phyloP scores from a whole-genome alignment of 2,113 vertebrate species.

The Balaenoptera acutorostrata region DNA sequence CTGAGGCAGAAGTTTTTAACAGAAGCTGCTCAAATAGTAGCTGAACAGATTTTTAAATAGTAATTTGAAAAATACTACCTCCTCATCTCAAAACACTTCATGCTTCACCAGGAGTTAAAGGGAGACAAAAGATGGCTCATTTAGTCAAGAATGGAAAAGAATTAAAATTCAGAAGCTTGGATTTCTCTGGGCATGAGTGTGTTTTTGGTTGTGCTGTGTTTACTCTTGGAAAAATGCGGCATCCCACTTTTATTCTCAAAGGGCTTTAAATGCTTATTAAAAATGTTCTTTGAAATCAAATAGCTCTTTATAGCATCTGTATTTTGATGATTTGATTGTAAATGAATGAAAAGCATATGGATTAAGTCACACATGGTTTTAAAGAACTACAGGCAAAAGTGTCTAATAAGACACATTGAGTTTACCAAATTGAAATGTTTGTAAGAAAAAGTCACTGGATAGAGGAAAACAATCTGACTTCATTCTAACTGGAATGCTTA shows the following conservation, averaged over 20 bases:
- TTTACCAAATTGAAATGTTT: slow-evolving; percentile 52
- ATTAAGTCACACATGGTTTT: slow-evolving; percentile 76
- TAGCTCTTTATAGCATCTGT: slow-evolving; percentile 70
- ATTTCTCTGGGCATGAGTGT: slow-evolving; percentile 41
- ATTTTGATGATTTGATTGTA: slow-evolving; percentile 74
- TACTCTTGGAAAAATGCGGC: slow-evolving; percentile 68
- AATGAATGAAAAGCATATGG: slow-evolving; percentile 76
- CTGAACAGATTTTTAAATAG: background rate
- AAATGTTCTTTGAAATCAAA: slow-evolving; percentile 75
- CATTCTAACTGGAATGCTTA: background rate
- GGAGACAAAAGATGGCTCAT: slow-evolving; percentile 35
- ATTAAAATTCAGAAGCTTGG: slow-evolving; percentile 41
- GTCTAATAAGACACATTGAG: slow-evolving; percentile 63
- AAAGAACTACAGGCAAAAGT: slow-evolving; percentile 75
- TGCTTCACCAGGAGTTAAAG: slow-evolving; percentile 30
- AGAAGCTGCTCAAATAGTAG: background rate
- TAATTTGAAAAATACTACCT: slow-evolving; percentile 40
- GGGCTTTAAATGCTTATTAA: slow-evolving; percentile 71
- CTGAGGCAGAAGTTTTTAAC: background rate
- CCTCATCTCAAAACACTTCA: slow-evolving; percentile 35
- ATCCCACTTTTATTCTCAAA: slow-evolving; percentile 64
- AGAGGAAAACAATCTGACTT: slow-evolving; percentile 1
- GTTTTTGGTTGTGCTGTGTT: slow-evolving; percentile 59
- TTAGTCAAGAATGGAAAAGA: slow-evolving; percentile 33
- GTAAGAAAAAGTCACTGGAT: slow-evolving; percentile 48